Conservation (phyloP, 2,888 invertebrate genomes). For the Caenorhabditis afra region DNA sequence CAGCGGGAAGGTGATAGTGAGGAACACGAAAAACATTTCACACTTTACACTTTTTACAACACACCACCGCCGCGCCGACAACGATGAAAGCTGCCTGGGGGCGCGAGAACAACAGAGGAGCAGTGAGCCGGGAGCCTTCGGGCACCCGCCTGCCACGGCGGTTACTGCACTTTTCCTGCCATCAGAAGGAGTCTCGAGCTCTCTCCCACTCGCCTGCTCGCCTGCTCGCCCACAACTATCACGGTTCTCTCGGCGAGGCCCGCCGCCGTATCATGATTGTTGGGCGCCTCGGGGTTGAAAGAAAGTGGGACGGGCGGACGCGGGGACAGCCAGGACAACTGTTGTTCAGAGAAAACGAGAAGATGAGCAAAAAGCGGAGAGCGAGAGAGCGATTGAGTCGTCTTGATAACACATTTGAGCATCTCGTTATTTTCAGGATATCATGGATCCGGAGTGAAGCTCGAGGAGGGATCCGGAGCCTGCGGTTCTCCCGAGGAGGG, state of each 20-base stretch:
- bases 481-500: slow-evolving; percentile 65
- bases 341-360: slow-evolving; percentile 7
- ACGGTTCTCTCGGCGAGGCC: too few species aligned
- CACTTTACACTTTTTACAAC: slow-evolving; percentile 47
- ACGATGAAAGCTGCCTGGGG: slow-evolving; percentile 2
- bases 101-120: slow-evolving; percentile 29
- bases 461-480: slow-evolving; percentile 60
- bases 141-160: slow-evolving; percentile 4
- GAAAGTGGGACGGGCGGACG: too few species aligned
- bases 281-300: slow-evolving; percentile 2
- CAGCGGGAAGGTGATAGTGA: slow-evolving; percentile 40
- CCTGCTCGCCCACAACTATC: slow-evolving; percentile 30
- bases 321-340: slow-evolving; percentile 21
- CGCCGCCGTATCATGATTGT: too few species aligned
- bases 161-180: slow-evolving; percentile 33
- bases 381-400: not conserved
- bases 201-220: not conserved
- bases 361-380: not conserved
- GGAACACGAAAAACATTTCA: slow-evolving; percentile 41
- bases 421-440: slow-evolving; percentile 45
- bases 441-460: slow-evolving; percentile 51
- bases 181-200: not conserved
- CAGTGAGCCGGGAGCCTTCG: slow-evolving; percentile 19
- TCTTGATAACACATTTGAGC: slow-evolving; percentile 1
- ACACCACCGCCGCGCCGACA: not conserved